Evolutionary conservation across 2,888 invertebrate genomes (phyloP).

Genomic region (Cabera pusaria): DNA sequence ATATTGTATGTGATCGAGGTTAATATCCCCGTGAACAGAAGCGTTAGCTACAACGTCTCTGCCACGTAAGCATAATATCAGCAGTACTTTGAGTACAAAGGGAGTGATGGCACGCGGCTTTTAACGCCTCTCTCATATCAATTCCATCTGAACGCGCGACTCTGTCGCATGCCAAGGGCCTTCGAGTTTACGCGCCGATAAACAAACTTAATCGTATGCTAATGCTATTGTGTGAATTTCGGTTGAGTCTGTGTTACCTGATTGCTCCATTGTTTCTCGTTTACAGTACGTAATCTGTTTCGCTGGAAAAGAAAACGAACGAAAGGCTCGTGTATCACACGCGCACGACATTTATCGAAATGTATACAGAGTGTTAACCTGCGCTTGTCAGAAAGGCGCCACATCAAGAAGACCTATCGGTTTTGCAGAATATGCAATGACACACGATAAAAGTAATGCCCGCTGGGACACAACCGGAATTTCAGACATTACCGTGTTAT

Average conservation of each 20-base stretch:
- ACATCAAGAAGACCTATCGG: slow-evolving; percentile 13
- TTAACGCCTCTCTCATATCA: slow-evolving; percentile 59
- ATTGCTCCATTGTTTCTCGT: slow-evolving; percentile 27
- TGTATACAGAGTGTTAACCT: slow-evolving; percentile 6
- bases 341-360: neutral
- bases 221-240: slow-evolving; percentile 35
- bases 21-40: neutral
- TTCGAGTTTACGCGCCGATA: slow-evolving; percentile 40
- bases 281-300: slow-evolving; percentile 13
- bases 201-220: slow-evolving; percentile 33
- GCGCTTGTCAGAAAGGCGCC: slow-evolving; percentile 11
- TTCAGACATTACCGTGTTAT: slow-evolving; percentile 75
- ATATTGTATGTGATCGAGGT: too few relatives aligned
- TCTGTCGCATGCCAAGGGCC: slow-evolving; percentile 57
- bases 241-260: slow-evolving; percentile 25
- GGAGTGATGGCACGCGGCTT: slow-evolving; percentile 67
- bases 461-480: slow-evolving; percentile 56
- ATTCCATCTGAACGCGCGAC: slow-evolving; percentile 61
- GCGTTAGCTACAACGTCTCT: slow-evolving; percentile 7
- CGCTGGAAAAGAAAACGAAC: slow-evolving; percentile 5
- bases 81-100: slow-evolving; percentile 33
- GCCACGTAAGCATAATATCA: slow-evolving; percentile 11
- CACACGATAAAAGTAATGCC: slow-evolving; percentile 57
- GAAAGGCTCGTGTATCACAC: slow-evolving; percentile 3
- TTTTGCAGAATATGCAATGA: slow-evolving; percentile 36